These are phyloP conservation scores for Phenganax marumi DNA, from an alignment of 92 coral and sea anemone species.

Conservation along the genomic window DNA sequence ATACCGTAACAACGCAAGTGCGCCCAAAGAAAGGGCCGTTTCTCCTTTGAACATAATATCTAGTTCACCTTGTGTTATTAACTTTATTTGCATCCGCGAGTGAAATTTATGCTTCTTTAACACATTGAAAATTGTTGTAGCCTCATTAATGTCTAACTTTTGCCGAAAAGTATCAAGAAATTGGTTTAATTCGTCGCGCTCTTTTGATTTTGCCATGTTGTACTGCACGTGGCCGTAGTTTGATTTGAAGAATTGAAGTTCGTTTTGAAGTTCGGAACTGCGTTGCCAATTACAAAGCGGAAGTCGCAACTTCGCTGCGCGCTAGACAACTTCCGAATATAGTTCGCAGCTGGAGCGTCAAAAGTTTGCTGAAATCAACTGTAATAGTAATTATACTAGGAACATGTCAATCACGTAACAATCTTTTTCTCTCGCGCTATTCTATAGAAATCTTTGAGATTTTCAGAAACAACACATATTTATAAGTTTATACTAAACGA, in stretches of 20 bases:
- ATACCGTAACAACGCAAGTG: constrained; percentile 2
- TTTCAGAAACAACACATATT: too few relatives aligned
- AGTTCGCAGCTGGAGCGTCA: background rate
- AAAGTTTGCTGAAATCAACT: constrained; percentile 2
- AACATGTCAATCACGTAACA: too few relatives aligned
- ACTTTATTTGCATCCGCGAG: constrained; percentile 15
- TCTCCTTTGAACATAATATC: constrained; percentile 25
- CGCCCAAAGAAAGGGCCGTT: constrained; percentile 13
- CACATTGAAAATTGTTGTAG: background rate
- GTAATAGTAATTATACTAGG: too few relatives aligned
- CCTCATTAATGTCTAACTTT: background rate
- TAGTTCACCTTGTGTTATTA: constrained; percentile 8
- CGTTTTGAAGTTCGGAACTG: background rate
- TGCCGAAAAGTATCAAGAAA: background rate
- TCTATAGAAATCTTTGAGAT: too few relatives aligned
- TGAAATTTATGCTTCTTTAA: background rate
- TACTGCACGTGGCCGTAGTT: background rate
- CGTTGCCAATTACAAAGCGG: background rate
- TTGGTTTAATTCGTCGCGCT: background rate
- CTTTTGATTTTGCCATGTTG: background rate
- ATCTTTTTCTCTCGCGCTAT: too few relatives aligned
- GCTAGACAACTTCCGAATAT: constrained; percentile 11
- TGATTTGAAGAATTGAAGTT: constrained; percentile 2
- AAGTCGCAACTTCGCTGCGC: constrained; percentile 10
- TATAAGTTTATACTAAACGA: too few relatives aligned